Evolutionary conservation across 2,113 vertebrate genomes (phyloP).

Genomic region (Indicator maculatus): DNA sequence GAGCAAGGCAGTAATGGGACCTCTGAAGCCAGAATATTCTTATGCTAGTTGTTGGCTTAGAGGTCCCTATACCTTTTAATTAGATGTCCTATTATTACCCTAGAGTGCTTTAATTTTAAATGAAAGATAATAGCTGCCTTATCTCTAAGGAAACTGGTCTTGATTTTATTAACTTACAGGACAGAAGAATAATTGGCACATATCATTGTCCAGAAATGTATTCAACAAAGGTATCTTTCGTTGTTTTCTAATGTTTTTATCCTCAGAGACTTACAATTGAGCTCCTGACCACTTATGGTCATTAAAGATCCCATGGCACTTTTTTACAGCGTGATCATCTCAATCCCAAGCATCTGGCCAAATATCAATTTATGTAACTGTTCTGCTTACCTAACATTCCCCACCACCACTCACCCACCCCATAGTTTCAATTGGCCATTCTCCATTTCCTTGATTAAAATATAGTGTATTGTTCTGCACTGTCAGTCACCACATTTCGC

Average conservation of each 20-base stretch:
- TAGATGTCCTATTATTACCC: constrained; percentile 60
- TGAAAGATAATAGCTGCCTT: constrained; percentile 73
- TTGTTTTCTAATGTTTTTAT: constrained; percentile 74
- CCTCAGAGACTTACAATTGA: constrained; percentile 61
- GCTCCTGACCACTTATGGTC: constrained; percentile 36
- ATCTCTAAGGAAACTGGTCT: constrained; percentile 78
- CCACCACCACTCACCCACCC: constrained; percentile 62
- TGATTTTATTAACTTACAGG: constrained; percentile 79
- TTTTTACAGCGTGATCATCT: constrained; percentile 52
- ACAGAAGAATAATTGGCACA: constrained; percentile 80
- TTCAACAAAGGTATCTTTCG: constrained; percentile 79
- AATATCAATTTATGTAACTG: constrained; percentile 49
- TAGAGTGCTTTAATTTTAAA: constrained; percentile 70
- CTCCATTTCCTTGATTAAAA: constrained; percentile 65
- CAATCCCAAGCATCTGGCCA: constrained; percentile 32
- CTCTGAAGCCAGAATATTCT: constrained; percentile 50
- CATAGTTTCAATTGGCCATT: constrained; percentile 75
- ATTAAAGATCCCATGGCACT: constrained; percentile 72
- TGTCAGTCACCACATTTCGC: constrained; percentile 58
- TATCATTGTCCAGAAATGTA: constrained; percentile 80
- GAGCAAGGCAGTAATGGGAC: constrained; percentile 67
- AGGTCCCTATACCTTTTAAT: constrained; percentile 55
- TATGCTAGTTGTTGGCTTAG: constrained; percentile 56
- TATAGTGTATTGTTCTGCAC: constrained; percentile 41
- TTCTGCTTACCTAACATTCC: constrained; percentile 59